Conservation (phyloP, 2,888 invertebrate genomes). For the Pristionchus maxplancki region DNA sequence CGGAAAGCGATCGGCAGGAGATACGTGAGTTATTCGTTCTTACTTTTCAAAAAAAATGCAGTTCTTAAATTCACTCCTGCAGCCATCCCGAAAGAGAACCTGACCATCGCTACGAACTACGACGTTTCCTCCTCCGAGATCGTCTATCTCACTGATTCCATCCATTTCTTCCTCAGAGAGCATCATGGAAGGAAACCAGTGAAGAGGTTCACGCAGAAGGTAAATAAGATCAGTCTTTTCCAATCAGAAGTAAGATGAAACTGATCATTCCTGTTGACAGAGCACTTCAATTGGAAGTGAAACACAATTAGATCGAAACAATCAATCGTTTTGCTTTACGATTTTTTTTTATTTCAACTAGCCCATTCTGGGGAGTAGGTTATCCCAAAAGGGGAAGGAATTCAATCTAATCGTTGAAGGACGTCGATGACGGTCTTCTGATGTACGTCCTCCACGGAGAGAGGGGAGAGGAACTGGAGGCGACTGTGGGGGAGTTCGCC, state of each 20-base stretch:
- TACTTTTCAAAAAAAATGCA: neutral
- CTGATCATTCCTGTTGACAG: neutral
- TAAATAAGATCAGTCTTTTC: neutral
- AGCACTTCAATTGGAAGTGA: neutral
- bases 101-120: conserved; percentile 61
- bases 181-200: conserved; percentile 51
- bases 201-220: conserved; percentile 61
- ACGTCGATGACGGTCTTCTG: conserved; percentile 54
- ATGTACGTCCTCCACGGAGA: conserved; percentile 57
- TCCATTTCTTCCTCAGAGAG: conserved; percentile 55
- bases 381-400: neutral
- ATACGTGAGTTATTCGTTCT: conserved; percentile 50
- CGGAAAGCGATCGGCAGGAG: conserved; percentile 55
- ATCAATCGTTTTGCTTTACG: too few species aligned
- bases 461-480: conserved; percentile 55
- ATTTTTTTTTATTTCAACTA: too few species aligned
- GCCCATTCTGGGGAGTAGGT: too few species aligned
- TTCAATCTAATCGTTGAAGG: conserved; percentile 40
- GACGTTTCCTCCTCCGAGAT: conserved; percentile 56
- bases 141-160: conserved; percentile 57
- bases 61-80: neutral
- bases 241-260: neutral
- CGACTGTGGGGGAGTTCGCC: conserved; percentile 57
- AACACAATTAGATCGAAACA: too few species aligned
- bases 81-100: conserved; percentile 54